A percentile compares a stretch with the other conserved stretches of the same genome.
phyloP scores from a whole-genome alignment of 92 coral and sea anemone species.

The Scolanthus callimorphus region DNA sequence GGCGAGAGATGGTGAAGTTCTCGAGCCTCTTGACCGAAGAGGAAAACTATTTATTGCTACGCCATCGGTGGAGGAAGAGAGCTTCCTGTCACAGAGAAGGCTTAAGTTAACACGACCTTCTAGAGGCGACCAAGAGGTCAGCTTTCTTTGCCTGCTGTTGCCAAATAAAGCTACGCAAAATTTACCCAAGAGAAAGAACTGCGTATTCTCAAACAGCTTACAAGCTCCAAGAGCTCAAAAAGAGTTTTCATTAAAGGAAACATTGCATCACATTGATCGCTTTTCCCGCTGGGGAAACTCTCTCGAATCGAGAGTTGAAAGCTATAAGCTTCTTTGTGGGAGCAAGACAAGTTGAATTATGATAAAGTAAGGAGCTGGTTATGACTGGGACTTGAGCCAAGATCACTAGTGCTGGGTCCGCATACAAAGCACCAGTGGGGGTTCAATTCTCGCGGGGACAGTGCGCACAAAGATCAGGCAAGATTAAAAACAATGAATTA shows the following conservation, averaged over 20 bases:
- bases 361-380: not conserved
- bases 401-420: slow-evolving; percentile 5
- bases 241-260: not conserved
- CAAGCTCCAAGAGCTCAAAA: not conserved
- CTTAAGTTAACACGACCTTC: no score
- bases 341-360: not conserved
- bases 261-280: not conserved
- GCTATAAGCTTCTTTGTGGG: not conserved
- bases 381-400: slow-evolving; percentile 20
- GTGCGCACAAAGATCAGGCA: not conserved
- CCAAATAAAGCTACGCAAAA: not conserved
- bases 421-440: slow-evolving; percentile 4
- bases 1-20: not conserved
- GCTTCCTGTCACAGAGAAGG: not conserved
- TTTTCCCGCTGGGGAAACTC: slow-evolving; percentile 2
- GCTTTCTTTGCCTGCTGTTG: not conserved
- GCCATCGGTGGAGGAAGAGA: slow-evolving; percentile 3
- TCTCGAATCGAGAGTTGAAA: not conserved
- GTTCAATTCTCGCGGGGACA: not conserved
- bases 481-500: not conserved
- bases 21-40: slow-evolving; percentile 6
- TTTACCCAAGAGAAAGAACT: not conserved
- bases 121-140: not conserved
- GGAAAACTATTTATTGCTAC: slow-evolving; percentile 4
- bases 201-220: not conserved